Percentiles rank a stretch among this genome's conserved stretches.
These are phyloP conservation scores for Tetragnatha versicolor DNA, from an alignment of 1,140 invertebrate genomes.

Conservation along the genomic window DNA sequence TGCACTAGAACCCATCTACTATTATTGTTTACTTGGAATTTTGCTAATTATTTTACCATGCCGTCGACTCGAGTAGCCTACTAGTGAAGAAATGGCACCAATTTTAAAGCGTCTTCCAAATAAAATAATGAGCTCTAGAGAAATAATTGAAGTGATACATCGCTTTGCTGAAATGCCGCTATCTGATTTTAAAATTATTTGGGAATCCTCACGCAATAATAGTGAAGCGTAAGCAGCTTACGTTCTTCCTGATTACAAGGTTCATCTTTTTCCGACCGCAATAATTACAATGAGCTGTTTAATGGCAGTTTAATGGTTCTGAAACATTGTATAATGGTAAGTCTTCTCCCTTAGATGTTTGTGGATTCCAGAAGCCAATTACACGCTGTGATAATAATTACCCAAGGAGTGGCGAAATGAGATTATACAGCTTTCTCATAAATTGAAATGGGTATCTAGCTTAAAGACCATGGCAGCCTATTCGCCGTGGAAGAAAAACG, in stretches of 20 bases:
- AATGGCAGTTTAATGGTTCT: slow-evolving; percentile 42
- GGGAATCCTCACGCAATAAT: slow-evolving; percentile 2
- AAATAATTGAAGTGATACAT: no score
- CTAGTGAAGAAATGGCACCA: no score
- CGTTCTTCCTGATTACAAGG: slow-evolving; percentile 21
- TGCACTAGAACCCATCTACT: no score
- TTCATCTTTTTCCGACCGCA: slow-evolving; percentile 25
- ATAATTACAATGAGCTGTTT: slow-evolving; percentile 44
- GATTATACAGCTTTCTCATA: slow-evolving; percentile 28
- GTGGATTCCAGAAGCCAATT: slow-evolving; percentile 21
- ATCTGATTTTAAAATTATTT: slow-evolving; percentile 40
- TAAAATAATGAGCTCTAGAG: no score
- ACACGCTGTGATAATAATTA: slow-evolving; percentile 33
- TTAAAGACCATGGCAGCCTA: slow-evolving; percentile 13
- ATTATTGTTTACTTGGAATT: no score
- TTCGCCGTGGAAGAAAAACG: slow-evolving; percentile 1
- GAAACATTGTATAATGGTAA: slow-evolving; percentile 35
- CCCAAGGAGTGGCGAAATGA: slow-evolving; percentile 32
- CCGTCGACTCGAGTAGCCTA: no score
- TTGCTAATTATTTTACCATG: no score
- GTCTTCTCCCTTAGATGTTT: not conserved
- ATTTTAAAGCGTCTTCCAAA: no score
- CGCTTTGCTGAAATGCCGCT: not conserved
- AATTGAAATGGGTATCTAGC: slow-evolving; percentile 20
- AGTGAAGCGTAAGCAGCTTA: slow-evolving; percentile 27